phyloP scores from a whole-genome alignment of 2,113 vertebrate genomes.

The Phrynosoma blainvillii region DNA sequence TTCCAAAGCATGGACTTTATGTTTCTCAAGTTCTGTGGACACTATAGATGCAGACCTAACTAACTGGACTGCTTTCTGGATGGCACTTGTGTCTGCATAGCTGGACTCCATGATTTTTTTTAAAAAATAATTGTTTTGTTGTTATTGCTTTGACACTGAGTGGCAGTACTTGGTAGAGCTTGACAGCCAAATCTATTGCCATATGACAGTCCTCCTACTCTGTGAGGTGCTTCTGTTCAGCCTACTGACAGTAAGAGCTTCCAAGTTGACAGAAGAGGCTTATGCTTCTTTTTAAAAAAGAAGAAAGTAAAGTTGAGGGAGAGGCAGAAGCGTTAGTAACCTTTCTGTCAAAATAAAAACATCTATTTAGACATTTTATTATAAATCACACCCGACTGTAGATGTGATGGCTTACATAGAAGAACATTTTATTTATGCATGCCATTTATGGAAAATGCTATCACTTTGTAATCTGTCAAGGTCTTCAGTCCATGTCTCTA shows the following conservation, averaged over 20 bases:
- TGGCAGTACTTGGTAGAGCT: constrained; percentile 76
- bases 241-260: constrained; percentile 80
- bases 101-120: constrained; percentile 53
- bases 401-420: constrained; percentile 49
- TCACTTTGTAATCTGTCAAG: constrained; percentile 54
- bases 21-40: no score
- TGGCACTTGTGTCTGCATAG: constrained; percentile 70
- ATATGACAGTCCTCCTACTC: constrained; percentile 65
- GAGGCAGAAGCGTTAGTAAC: constrained; percentile 43
- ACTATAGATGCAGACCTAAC: no score
- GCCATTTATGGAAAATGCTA: constrained; percentile 58
- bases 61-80: constrained; percentile 39
- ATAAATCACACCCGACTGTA: constrained; percentile 54
- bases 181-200: constrained; percentile 81
- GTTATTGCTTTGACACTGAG: constrained; percentile 78
- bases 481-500: constrained; percentile 24
- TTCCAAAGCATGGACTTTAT: no score
- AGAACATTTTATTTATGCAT: constrained; percentile 61
- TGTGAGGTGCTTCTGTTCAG: constrained; percentile 74
- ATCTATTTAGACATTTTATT: constrained; percentile 65
- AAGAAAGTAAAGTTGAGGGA: constrained; percentile 73
- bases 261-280: constrained; percentile 73
- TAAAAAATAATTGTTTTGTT: constrained; percentile 76
- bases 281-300: constrained; percentile 69
- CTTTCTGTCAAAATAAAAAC: constrained; percentile 77